Evolutionary conservation across 2,797 vertebrate genomes (phyloP).

Genomic region (Acridotheres tristis): DNA sequence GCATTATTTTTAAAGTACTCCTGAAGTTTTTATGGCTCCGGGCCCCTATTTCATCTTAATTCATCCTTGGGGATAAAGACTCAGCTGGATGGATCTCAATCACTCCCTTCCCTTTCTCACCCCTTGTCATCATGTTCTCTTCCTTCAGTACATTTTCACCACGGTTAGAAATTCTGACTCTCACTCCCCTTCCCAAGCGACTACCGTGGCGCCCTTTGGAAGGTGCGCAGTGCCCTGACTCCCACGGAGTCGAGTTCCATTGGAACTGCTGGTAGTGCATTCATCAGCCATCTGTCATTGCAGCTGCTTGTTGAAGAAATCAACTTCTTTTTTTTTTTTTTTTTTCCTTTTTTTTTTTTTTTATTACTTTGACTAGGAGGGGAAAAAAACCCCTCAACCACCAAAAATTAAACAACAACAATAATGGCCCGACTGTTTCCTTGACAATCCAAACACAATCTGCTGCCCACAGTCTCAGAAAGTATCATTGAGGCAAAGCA

Average conservation of each 20-base stretch:
- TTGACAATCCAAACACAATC: slow-evolving; percentile 67
- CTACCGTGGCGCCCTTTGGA: slow-evolving; percentile 70
- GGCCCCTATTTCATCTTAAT: slow-evolving; percentile 65
- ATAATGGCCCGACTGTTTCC: slow-evolving; percentile 52
- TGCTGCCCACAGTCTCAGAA: slow-evolving; percentile 36
- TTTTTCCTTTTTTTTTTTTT: rapidly evolving
- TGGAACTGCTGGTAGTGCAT: slow-evolving; percentile 73
- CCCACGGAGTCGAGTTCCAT: slow-evolving; percentile 74
- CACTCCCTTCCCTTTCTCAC: slow-evolving; percentile 69
- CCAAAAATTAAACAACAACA: slow-evolving; percentile 64
- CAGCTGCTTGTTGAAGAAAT: slow-evolving; percentile 72
- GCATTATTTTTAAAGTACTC: slow-evolving; percentile 57
- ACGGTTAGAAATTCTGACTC: slow-evolving; percentile 69
- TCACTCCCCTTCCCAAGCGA: slow-evolving; percentile 71
- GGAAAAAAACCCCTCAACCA: background rate
- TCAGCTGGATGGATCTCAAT: slow-evolving; percentile 71
- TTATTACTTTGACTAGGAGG: slow-evolving; percentile 36
- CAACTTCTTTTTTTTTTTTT: background rate
- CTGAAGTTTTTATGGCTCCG: slow-evolving; percentile 46
- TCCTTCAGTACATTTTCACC: slow-evolving; percentile 71
- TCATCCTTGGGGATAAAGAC: slow-evolving; percentile 65
- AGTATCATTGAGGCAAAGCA: background rate
- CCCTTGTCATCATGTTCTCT: slow-evolving; percentile 74
- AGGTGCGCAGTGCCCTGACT: slow-evolving; percentile 67
- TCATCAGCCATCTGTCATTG: slow-evolving; percentile 73